Evolutionary conservation across 2,888 invertebrate species (phyloP), one percentile per base, ranked within the genome.

Genomic region (Tetragonula carbonaria): DNA sequence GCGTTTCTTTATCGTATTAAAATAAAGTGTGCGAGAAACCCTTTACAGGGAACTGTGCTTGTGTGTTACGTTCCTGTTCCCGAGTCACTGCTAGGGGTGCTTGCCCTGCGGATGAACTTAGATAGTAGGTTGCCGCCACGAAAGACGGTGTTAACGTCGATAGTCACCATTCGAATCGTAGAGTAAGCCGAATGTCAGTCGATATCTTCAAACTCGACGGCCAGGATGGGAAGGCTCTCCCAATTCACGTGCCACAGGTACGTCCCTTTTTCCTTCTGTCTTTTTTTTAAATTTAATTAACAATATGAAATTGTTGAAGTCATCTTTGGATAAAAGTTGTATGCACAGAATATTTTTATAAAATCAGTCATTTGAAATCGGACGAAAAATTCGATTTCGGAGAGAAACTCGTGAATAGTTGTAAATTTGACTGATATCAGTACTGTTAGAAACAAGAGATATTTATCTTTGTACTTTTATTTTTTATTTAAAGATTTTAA

Each of bases 11-110:
- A 83, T 83, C 63, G 84, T 85, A 79, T 84, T 85, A 84, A 85
- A 84, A 85, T 74, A 79, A 79, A 75, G 77, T 65, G 85, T 77
- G 59, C 57, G 72, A 78, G 84, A 62, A 76, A 81, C 74, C 80
- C 72, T 87, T 84, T 78, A 75, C 84, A 59, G 88, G 88, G 90
- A 72, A 65, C 67, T 67, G 75, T 76, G 71, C 76, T 67, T 76
- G 66, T 81, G 74, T 82, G 89, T 82, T 91, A 92, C 93, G 92
- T 92, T 91, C 92, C 93, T 93, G 93, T 72, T 70, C 63, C 80
- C 91, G 93, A 93, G 91, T 91, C 90, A 89, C 90, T 88, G 88
- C 89, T 90, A 91, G 91, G 93, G 93, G 93, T 93, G 92, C 90
- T 91, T 92, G 93, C 92, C 93, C 93, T 91, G 89, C 86, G 87